Base-by-base conservation (phyloP, 2,888 invertebrate genomes). In the Hymenopus coronatus region DNA sequence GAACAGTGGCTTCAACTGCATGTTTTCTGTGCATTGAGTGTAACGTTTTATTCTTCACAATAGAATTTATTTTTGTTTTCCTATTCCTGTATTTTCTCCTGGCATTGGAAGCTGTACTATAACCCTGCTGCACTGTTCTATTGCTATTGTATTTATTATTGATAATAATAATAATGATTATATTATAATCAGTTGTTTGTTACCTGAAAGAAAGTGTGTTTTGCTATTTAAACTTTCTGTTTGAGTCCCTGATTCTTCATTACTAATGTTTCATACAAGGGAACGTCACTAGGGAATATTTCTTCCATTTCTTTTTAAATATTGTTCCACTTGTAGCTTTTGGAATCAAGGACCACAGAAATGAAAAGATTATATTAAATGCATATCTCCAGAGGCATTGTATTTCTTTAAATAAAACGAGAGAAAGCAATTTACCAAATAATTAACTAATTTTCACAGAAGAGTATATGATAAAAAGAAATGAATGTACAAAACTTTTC, bases 391-490 rank as follows among this genome's bases (percentile, higher is more conserved):
- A 70, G 20, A 70, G 20, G 54, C 54, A 70, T 84, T 88, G 25
- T 88, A 54, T 86, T 70, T 54, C 84, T 83, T 88, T 88, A 87
- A 81, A 88, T 81, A 87, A 90, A 88, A 88, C 33, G 33, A 85
- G 87, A 84, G 54, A 88, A 87, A 88, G 54, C 54, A 90, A 83
- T 70, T 87, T 88, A 88, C 88, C 88, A 88, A 90, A 89, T 83
- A 89, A 84, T 82, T 82, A 83, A 54, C 28, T 33, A 33, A 87
- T 46, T 86, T 28, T 82, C 82, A 82, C 87, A 87, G 82, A 27
- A 33, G 82, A 87, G 20, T 87, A 82, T 87, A 87, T 87, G 82
- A 87, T 87, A 87, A 87, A 87, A n/a, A 33, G 15, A 82, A 84
- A 82, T 87, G 28, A 87, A 82, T 87, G 87, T 87, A 87, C 82